Base-by-base conservation (phyloP, 1,140 invertebrate genomes). In the Orius laevigatus region DNA sequence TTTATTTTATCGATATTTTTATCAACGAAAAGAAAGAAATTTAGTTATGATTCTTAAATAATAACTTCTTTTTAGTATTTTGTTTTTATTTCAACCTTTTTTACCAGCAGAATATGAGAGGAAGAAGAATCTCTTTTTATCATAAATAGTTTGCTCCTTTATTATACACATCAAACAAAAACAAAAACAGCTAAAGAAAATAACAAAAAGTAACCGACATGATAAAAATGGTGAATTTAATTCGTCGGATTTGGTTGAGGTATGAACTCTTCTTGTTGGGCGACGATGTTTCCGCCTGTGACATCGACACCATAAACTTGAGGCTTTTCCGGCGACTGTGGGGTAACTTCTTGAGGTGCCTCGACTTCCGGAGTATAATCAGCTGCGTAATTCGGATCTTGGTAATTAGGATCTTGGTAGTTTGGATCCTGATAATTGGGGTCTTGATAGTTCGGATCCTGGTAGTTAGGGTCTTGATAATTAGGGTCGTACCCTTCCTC, bases 211-310 rank as follows among this genome's bases (percentile, higher is more conserved):
- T n/a, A n/a, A 39, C 10, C 36, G 16, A 14, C 36, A 16, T 16
- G 16, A 12, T 14, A 39, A 3, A 14, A 39, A 14, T 39, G 36
- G n/a, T 14, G n/a, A 39, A 12, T 16, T n/a, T 16, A 14, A 39
- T 39, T 12, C 10, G n/a, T 16, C 25, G 25, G 25, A 25, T 25
- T 25, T 25, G 25, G 25, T 25, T 19, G 43, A 34, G 36, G 36
- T 45, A 45, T 45, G 43, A 32, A 45, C 32, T 45, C 43, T 45
- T 45, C 43, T 45, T 45, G n/a, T 32, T 45, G 18, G 32, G 43
- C 43, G 20, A 45, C 43, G 6, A 45, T 45, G n/a, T 18, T 45
- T n/a, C 19, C 25, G 10, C 40, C 40, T 32, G 25, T 32, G n/a
- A 6, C 43, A 20, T 45, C 43, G 11, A 42, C 40, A 4, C 36